Conservation (phyloP, 2,797 vertebrate genomes). For the Hoplostethus mediterraneus region DNA sequence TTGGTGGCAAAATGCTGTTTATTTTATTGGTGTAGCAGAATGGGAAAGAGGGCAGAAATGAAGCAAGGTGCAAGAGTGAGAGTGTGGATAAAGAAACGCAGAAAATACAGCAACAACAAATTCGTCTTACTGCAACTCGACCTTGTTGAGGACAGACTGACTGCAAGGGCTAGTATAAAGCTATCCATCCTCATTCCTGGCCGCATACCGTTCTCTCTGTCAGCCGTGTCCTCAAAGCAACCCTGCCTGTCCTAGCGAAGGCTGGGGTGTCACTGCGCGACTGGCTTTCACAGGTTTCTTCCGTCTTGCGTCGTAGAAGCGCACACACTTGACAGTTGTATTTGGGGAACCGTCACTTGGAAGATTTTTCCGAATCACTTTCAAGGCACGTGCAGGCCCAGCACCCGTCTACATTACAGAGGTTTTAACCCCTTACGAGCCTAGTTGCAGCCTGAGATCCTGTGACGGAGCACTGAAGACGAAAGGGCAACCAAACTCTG, state of each 20-base stretch:
- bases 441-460: too few relatives aligned
- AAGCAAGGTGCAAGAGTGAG: background rate
- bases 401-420: too few relatives aligned
- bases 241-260: background rate
- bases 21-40: background rate
- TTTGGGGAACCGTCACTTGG: too few relatives aligned
- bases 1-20: background rate
- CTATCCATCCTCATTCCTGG: background rate
- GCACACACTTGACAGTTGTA: too few relatives aligned
- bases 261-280: background rate
- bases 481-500: too few relatives aligned
- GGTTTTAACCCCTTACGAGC: too few relatives aligned
- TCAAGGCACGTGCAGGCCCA: too few relatives aligned
- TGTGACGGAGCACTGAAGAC: too few relatives aligned
- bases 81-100: background rate
- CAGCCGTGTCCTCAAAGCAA: background rate
- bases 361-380: too few relatives aligned
- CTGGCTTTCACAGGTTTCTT: too few relatives aligned
- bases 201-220: background rate
- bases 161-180: background rate
- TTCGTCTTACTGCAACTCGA: background rate
- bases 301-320: too few relatives aligned
- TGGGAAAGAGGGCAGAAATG: too few relatives aligned
- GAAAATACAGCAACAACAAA: background rate
- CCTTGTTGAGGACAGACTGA: background rate